Conservation (phyloP, 2,113 vertebrate genomes). For the Grallaria varia region DNA sequence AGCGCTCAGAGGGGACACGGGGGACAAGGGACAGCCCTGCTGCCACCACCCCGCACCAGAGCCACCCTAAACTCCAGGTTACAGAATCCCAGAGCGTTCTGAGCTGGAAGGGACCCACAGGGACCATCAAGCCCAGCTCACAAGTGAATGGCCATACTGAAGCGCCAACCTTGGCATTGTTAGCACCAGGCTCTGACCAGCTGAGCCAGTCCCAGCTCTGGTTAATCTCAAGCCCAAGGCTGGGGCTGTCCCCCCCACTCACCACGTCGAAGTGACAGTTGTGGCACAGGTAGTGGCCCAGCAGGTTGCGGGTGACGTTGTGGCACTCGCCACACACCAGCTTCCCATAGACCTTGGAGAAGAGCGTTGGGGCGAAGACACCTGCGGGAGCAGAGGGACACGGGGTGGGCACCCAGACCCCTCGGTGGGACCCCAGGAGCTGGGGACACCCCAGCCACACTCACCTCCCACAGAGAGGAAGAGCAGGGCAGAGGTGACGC, state of each 20-base stretch:
- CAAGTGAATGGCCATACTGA: not conserved
- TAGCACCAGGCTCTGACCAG: not conserved
- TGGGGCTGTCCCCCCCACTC: not conserved
- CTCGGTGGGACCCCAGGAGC: accelerated
- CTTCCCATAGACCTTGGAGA: slow-evolving; percentile 87
- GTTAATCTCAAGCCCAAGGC: accelerated
- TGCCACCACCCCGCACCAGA: not conserved
- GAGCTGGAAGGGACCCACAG: not conserved
- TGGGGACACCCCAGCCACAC: not conserved
- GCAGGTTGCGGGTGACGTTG: slow-evolving; percentile 72
- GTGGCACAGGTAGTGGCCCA: slow-evolving; percentile 78
- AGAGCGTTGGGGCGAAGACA: slow-evolving; percentile 87
- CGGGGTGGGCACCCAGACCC: accelerated
- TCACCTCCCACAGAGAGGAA: slow-evolving; percentile 89
- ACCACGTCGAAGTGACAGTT: slow-evolving; percentile 86
- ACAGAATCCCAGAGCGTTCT: too few relatives aligned
- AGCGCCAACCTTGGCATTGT: not conserved
- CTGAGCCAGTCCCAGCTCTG: not conserved
- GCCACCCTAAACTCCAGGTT: not conserved
- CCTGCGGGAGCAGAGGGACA: slow-evolving; percentile 58
- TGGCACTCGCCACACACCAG: slow-evolving; percentile 84
- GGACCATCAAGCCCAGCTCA: not conserved
- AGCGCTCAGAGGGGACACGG: accelerated
- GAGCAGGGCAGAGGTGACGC: slow-evolving; percentile 85
- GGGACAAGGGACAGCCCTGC: not conserved